These are phyloP conservation scores for Rhorus exstirpatorius DNA, from an alignment of 2,888 invertebrate species.

Conservation along the genomic window DNA sequence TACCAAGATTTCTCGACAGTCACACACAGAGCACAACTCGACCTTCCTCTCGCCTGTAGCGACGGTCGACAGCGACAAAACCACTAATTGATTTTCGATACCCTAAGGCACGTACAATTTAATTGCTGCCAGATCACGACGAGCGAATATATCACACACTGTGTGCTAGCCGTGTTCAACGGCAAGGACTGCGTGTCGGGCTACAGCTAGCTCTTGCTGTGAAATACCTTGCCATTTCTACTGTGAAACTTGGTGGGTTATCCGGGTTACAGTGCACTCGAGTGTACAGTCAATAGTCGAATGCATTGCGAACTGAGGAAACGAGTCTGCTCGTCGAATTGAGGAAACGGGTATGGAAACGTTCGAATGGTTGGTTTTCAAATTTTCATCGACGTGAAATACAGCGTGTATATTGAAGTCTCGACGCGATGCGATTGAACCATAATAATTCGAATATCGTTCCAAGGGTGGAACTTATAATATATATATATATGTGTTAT, in stretches of 20 bases:
- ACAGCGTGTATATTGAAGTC: not conserved
- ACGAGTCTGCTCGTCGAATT: constrained; percentile 9
- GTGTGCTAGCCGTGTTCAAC: not conserved
- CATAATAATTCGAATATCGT: constrained; percentile 65
- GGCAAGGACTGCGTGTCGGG: constrained; percentile 12
- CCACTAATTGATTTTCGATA: constrained; percentile 69
- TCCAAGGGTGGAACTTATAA: constrained; percentile 69
- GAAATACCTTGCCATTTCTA: constrained; percentile 32
- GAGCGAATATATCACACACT: constrained; percentile 16
- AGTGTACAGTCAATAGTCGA: constrained; percentile 23
- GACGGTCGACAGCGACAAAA: constrained; percentile 58
- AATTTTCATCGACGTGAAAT: not conserved
- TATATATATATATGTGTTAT: constrained; percentile 53
- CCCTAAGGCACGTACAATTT: constrained; percentile 62
- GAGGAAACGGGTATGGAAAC: constrained; percentile 19
- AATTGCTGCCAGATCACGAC: constrained; percentile 57
- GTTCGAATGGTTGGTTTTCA: not conserved
- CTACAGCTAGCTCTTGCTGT: not conserved
- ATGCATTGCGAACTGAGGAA: constrained; percentile 30
- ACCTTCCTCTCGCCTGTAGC: constrained; percentile 50
- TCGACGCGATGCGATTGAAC: constrained; percentile 59
- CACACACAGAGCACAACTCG: constrained; percentile 27
- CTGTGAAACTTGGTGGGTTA: constrained; percentile 21
- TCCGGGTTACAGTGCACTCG: constrained; percentile 56
- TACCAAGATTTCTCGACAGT: constrained; percentile 49